Evolutionary conservation across 2,888 invertebrate genomes (phyloP), one percentile per base, ranked within the genome.

Genomic region (Andrena praecox): DNA sequence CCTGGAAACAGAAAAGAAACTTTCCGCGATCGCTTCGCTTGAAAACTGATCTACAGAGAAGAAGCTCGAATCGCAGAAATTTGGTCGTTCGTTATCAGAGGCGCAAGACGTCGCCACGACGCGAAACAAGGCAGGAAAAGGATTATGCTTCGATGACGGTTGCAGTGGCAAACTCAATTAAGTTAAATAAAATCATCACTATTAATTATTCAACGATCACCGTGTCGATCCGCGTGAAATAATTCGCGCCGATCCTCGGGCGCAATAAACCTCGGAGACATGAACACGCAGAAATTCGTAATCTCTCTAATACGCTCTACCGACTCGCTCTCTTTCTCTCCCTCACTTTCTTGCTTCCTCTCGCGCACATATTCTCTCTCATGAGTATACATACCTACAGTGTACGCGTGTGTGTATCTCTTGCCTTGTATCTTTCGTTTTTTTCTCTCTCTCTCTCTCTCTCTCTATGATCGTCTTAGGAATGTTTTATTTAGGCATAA

Each of bases 401-500:
- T 67, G n/a, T 54, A 24, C 54, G 54, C 8, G n/a, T n/a, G 52
- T 52, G 20, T 54, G 54, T 54, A 54, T 20, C 20, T n/a, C 20
- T n/a, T 54, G 20, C 54, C 54, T n/a, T 54, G 54, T 54, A 24
- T 54, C 54, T 54, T n/a, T n/a, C 20, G 54, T 54, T 24, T 8
- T 8, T 50, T 0, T 2, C 16, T 10, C 10, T 10, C 16, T 48
- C 10, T 16, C 72, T 20, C 75, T 80, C 64, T 66, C 74, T 66
- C 54, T 77, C 71, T 82, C 77, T 82, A 80, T 77, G 84, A 87
- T 82, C 84, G 76, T 82, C 84, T 87, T 85, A 85, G 78, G 84
- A 87, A 87, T 85, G 84, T 77, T 78, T 85, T 84, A 82, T 84
- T 86, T 87, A 87, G 87, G 87, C 87, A 85, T 87, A 87, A 87